Base-by-base conservation (phyloP, 2,797 vertebrate genomes). In the Sebastes iracundus region DNA sequence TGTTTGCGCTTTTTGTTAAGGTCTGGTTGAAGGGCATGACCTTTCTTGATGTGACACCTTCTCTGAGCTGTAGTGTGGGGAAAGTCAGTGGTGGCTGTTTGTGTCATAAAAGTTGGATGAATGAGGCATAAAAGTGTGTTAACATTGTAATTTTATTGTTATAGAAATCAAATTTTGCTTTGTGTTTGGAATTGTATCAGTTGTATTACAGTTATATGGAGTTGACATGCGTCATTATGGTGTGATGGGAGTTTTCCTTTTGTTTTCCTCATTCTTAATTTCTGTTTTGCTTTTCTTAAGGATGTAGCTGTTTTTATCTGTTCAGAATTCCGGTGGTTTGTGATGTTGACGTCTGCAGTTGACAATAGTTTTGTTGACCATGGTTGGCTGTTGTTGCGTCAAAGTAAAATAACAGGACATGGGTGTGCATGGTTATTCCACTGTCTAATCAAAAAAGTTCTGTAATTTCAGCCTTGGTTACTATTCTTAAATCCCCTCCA, bases 11-110 rank as follows among this genome's bases (percentile, higher is more conserved):
- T 70, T 88, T 38, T 76, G 55, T 79, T 35, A 5, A 42, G 49
- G 33, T 80, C 61, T 80, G 20, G 53, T 80, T 80, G 69, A 86
- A 82, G 82, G 76, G 60, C 73, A 64, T 72, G 73, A 62, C 69
- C 67, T 81, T 73, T 62, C 42, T 69, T 25, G 38, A 63, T 63
- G n/a, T 9, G 27, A 58, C 49, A 32, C 28, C 30, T 38, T 46
- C 52, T 56, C 32, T 53, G 7, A 53, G 22, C 32, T 67, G 53
- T 23, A n/a, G 35, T 14, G 25, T 77, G 14, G 1, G 4, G 7
- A 10, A 46, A 32, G 49, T 56, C 16, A 55, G 27, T 13, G 22
- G 5, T 42, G 22, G 28, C 38, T 20, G 1, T 23, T 42, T 53
- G 23, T 64, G 4, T 64, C 20, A 53, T 22, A 25, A 58, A 16